Evolutionary conservation across 2,888 invertebrate genomes (phyloP), one percentile per base, ranked within the genome.

Genomic region (Molanna angustata): DNA sequence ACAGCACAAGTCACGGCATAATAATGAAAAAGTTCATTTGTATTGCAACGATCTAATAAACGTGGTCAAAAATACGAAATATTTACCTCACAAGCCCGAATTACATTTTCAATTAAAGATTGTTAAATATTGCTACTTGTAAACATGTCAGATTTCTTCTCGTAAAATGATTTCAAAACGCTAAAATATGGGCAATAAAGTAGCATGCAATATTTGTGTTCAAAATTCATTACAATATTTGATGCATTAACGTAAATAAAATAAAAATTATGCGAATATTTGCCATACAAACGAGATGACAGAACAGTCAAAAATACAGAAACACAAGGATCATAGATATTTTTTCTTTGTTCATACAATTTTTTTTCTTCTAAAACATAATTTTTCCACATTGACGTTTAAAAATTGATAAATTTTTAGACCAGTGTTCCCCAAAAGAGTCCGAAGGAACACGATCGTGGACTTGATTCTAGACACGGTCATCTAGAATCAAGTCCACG

Each of bases 41-140:
- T 13, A 35, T 11, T 4, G 4, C 6, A 35, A 35, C 4, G 35
- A 4, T 35, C 13, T 13, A 35, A 35, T 11, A 35, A 11, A 35
- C 9, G 4, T 27, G 27, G 27, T 18, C n/a, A n/a, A n/a, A 40
- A 13, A 13, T 19, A 18, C n/a, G 40, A 18, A 40, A 33, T 11
- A 32, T 21, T n/a, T 33, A 46, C 46, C 46, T 46, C 35, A 21
- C 35, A 46, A 46, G 46, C 46, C 33, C 46, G 46, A 46, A 46
- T 45, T 45, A 45, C 46, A 46, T 46, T 19, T 46, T 46, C 33
- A 35, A 35, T 19, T 35, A 46, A 46, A 46, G 33, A 33, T 46
- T 46, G 33, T 46, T 35, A 21, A 46, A 46, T 35, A 14, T 13
- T 46, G 35, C 14, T 46, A 14, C 20, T 46, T 37, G 17, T 46